These are phyloP conservation scores for Phalera bucephala DNA, from an alignment of 2,888 invertebrate species.

Conservation along the genomic window DNA sequence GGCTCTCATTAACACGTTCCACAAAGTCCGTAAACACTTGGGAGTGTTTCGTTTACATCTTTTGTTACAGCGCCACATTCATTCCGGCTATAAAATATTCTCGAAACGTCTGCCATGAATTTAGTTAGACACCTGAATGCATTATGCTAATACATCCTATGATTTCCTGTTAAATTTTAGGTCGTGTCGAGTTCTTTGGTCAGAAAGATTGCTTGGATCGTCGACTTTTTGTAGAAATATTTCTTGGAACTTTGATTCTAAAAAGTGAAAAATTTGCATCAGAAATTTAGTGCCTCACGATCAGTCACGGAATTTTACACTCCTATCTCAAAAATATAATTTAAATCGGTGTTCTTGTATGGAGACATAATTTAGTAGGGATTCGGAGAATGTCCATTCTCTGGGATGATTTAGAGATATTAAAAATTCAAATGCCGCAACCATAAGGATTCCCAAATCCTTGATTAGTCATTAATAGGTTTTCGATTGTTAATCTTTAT, in stretches of 20 bases:
- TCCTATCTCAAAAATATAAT: constrained; percentile 66
- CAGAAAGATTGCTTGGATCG: constrained; percentile 45
- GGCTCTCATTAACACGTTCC: constrained; percentile 41
- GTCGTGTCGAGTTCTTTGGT: constrained; percentile 52
- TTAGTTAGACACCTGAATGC: constrained; percentile 65
- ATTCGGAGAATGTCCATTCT: constrained; percentile 59
- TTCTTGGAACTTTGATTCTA: constrained; percentile 53
- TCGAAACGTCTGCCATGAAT: constrained; percentile 42
- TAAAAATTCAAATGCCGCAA: constrained; percentile 50
- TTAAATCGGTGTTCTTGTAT: constrained; percentile 61
- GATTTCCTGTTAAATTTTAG: constrained; percentile 64
- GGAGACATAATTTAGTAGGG: constrained; percentile 62
- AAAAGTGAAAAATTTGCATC: constrained; percentile 67
- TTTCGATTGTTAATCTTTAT: constrained; percentile 59
- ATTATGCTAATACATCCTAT: constrained; percentile 63
- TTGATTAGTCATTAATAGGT: constrained; percentile 68
- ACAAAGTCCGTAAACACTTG: constrained; percentile 21
- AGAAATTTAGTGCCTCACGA: constrained; percentile 60
- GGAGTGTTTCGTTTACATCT: constrained; percentile 34
- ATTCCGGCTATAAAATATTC: constrained; percentile 50
- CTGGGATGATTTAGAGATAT: constrained; percentile 63
- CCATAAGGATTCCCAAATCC: constrained; percentile 50
- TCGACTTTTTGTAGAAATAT: constrained; percentile 40
- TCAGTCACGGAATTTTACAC: constrained; percentile 57
- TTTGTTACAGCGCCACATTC: constrained; percentile 42